A percentile compares a stretch with the other conserved stretches of the same genome.
These are phyloP conservation scores for human (Homo sapiens) DNA, from an alignment of 2,113 vertebrate species.

Conservation along the genomic window GRCh38 chr1:16375501-16376000, in stretches of 20 bases:
- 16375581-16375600: too few species aligned
- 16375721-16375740: conserved; percentile 55
- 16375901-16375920: neutral
- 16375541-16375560: too few species aligned
- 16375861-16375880: neutral
- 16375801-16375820: neutral
- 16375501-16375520: too few species aligned
- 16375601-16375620: neutral
- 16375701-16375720: conserved; percentile 44
- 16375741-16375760: conserved; percentile 17
- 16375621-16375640: neutral
- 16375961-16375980: neutral
- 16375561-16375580: too few species aligned
- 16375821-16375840: neutral
- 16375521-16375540: too few species aligned
- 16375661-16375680: neutral
- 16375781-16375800: neutral
- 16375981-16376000: neutral
- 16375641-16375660: neutral
- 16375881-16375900: neutral
- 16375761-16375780: neutral
- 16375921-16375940: neutral
- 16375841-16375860: neutral
- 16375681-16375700: neutral
- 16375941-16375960: neutral